Evolutionary conservation across 2,888 invertebrate species (phyloP).

Genomic region (Torymus texanus): DNA sequence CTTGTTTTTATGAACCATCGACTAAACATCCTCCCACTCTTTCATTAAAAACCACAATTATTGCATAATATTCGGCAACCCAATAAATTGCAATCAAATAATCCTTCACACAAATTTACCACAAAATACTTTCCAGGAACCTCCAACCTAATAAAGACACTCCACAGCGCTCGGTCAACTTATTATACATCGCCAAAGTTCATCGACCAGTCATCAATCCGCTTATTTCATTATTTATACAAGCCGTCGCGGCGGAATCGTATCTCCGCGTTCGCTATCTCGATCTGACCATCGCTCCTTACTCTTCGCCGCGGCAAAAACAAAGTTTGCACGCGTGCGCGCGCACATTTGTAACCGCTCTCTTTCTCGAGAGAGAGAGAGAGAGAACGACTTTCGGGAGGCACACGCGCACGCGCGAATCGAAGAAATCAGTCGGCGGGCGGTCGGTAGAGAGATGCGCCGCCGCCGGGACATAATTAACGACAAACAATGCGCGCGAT

Average conservation of each 20-base stretch:
- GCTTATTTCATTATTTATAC: slow-evolving; percentile 45
- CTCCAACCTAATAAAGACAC: too few relatives aligned
- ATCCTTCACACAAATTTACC: too few relatives aligned
- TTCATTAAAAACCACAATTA: too few relatives aligned
- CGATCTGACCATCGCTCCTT: neutral
- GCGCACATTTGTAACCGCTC: slow-evolving; percentile 8
- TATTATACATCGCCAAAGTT: slow-evolving; percentile 22
- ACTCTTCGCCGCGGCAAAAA: slow-evolving; percentile 35
- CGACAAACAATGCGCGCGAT: slow-evolving; percentile 69
- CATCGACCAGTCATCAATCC: slow-evolving; percentile 32
- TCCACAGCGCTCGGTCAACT: too few relatives aligned
- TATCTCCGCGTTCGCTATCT: slow-evolving; percentile 31
- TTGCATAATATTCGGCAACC: too few relatives aligned
- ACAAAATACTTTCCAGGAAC: too few relatives aligned
- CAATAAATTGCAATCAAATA: too few relatives aligned
- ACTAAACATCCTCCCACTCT: too few relatives aligned
- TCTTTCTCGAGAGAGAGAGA: neutral
- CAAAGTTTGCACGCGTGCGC: slow-evolving; percentile 30
- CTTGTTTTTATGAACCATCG: too few relatives aligned
- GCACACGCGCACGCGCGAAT: slow-evolving; percentile 22
- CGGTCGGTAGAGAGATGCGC: slow-evolving; percentile 64
- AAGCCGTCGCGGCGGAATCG: neutral
- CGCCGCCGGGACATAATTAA: slow-evolving; percentile 66
- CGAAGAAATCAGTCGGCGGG: slow-evolving; percentile 60
- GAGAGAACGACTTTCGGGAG: neutral